Evolutionary conservation across 2,888 invertebrate genomes (phyloP), one percentile per base, ranked within the genome.

Genomic region (Siphonodentalium dalli): DNA sequence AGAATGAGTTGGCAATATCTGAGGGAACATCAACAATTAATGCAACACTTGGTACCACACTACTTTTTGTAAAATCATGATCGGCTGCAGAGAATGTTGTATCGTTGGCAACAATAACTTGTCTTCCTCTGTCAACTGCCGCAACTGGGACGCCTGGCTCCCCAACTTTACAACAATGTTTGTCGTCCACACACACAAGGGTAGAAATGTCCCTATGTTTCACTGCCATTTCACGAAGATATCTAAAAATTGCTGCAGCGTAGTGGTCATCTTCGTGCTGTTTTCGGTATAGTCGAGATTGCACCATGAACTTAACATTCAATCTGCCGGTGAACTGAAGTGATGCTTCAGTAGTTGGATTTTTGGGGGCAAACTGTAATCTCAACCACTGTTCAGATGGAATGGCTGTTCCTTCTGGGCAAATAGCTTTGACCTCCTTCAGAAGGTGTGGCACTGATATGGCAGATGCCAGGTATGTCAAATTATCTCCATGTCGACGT

Each of bases 271-370:
- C 43, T 13, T 31, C 35, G 44, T 48, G 53, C 13, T 41, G 7
- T n/a, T 21, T 13, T n/a, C 53, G 18, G n/a, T 54, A 34, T 34
- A 46, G 44, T 13, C 53, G 40, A 15, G 39, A 27, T 42, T 57
- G 57, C 13, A 57, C 43, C 41, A 47, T 52, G 27, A 42, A 57
- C 27, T 54, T 57, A 2, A 54, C 34, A 42, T 57, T 47, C 13
- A 54, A 48, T 18, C 20, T 41, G 11, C 53, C 47, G 9, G 47
- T 57, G 28, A 54, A 54, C 15, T 47, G 28, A 9, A 38, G 18
- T 21, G 57, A 52, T 38, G 43, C 34, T n/a, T 48, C 29, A 15
- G 37, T 24, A 24, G 35, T 43, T 15, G 42, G 41, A 31, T 52
- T 47, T n/a, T 34, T 47, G 11, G 57, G 57, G 39, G 44, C 47